phyloP scores from a whole-genome alignment of 2,113 vertebrate species.

The Neotoma lepida region DNA sequence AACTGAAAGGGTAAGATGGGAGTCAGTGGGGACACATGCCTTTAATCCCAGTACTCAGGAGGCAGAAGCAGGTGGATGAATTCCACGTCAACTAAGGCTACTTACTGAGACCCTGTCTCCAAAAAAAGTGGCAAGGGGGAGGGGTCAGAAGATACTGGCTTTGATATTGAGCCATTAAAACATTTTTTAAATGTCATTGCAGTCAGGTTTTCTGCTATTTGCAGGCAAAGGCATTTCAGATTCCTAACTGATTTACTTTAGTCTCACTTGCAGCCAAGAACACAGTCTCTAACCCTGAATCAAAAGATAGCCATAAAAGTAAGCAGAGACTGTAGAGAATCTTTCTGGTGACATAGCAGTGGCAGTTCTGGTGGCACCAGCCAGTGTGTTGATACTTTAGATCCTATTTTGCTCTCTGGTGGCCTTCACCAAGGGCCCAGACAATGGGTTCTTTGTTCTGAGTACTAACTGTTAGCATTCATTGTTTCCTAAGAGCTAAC shows the following conservation, averaged over 20 bases:
- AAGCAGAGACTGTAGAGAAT: not conserved
- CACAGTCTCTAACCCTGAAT: constrained; percentile 8
- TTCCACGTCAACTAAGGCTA: not conserved
- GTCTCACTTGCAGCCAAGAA: not conserved
- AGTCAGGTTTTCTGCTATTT: constrained; percentile 21
- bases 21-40: not conserved
- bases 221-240: not conserved
- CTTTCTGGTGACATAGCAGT: not conserved
- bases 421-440: constrained; percentile 41
- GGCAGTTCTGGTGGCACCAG: constrained; percentile 16
- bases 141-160: not conserved
- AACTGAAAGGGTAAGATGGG: not conserved
- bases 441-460: constrained; percentile 41
- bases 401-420: constrained; percentile 54
- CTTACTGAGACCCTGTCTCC: not conserved
- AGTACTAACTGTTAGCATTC: constrained; percentile 41
- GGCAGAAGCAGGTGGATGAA: not conserved
- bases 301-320: constrained; percentile 29
- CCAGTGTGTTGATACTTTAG: not conserved
- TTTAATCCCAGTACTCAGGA: not conserved
- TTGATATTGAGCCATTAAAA: not conserved
- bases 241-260: constrained; percentile 31
- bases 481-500: constrained; percentile 39
- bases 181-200: not conserved
- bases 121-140: not conserved